Evolutionary conservation across 2,888 invertebrate genomes (phyloP).

Genomic region (Ophion ventricosus): DNA sequence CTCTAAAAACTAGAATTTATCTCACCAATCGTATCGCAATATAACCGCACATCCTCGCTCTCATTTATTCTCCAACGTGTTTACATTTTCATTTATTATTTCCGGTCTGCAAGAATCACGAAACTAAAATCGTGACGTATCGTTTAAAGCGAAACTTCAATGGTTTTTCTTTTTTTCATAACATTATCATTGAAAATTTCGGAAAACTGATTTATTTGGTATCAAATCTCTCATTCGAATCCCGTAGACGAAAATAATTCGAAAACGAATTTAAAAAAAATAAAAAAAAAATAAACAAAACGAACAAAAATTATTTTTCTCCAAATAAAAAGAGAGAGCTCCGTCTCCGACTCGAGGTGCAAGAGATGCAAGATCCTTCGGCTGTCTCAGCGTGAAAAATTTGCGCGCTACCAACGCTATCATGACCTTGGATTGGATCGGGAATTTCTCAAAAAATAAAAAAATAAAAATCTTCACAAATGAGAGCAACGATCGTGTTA

Average conservation of each 20-base stretch:
- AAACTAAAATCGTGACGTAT: neutral
- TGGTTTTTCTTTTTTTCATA: neutral
- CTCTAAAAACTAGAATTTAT: constrained; percentile 57
- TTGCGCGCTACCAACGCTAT: constrained; percentile 4
- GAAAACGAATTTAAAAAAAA: neutral
- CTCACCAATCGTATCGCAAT: constrained; percentile 37
- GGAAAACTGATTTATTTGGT: neutral
- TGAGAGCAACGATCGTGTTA: constrained; percentile 19
- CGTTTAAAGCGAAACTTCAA: neutral
- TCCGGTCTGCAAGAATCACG: constrained; percentile 3
- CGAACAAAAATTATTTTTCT: neutral
- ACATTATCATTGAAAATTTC: neutral
- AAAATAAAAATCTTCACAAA: neutral
- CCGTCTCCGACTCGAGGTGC: too few species aligned
- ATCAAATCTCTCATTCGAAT: neutral
- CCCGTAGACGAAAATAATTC: neutral
- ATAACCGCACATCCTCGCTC: constrained; percentile 30
- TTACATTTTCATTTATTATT: neutral
- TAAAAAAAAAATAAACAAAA: too few species aligned
- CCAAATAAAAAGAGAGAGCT: too few species aligned
- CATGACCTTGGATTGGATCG: neutral
- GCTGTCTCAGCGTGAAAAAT: constrained; percentile 24
- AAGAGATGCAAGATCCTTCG: neutral
- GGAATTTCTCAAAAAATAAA: constrained; percentile 19
- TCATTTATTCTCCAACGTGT: constrained; percentile 52